Evolutionary conservation across 2,888 invertebrate species (phyloP).

Genomic region (Coleophora flavipennella): DNA sequence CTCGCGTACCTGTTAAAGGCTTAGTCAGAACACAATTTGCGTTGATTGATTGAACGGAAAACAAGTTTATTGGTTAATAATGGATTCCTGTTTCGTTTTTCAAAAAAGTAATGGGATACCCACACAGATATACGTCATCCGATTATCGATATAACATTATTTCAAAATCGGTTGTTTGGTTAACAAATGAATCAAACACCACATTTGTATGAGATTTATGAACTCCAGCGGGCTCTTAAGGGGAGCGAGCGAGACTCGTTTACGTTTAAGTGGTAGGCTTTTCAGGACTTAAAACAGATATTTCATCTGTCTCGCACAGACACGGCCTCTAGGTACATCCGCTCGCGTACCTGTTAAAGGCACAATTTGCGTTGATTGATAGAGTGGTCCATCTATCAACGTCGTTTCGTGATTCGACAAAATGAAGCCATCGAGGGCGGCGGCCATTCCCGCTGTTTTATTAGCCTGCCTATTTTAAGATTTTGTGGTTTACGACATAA

Average conservation of each 20-base stretch:
- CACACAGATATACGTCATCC: too few relatives aligned
- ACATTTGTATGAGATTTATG: too few relatives aligned
- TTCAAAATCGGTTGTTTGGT: too few relatives aligned
- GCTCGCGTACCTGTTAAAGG: slow-evolving; percentile 25
- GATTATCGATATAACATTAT: too few relatives aligned
- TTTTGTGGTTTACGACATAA: slow-evolving; percentile 23
- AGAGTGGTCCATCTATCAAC: slow-evolving; percentile 42
- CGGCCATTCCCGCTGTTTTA: slow-evolving; percentile 25
- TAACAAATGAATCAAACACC: too few relatives aligned
- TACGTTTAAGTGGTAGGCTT: too few relatives aligned
- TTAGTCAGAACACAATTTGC: slow-evolving; percentile 28
- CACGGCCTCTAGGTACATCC: neutral
- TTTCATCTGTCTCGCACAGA: neutral
- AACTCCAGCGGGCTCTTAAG: too few relatives aligned
- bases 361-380: slow-evolving; percentile 40
- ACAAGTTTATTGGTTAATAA: slow-evolving; percentile 43
- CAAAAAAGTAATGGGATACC: too few relatives aligned
- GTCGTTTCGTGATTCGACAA: slow-evolving; percentile 37
- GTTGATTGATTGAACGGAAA: slow-evolving; percentile 46
- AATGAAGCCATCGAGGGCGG: slow-evolving; percentile 27
- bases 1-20: slow-evolving; percentile 26
- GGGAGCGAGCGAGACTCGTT: too few relatives aligned
- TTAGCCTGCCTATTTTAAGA: slow-evolving; percentile 29
- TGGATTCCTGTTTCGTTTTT: slow-evolving; percentile 40
- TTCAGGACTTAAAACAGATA: neutral